Evolutionary conservation across 2,888 invertebrate species (phyloP).

Genomic region (Cistogaster globosa): DNA sequence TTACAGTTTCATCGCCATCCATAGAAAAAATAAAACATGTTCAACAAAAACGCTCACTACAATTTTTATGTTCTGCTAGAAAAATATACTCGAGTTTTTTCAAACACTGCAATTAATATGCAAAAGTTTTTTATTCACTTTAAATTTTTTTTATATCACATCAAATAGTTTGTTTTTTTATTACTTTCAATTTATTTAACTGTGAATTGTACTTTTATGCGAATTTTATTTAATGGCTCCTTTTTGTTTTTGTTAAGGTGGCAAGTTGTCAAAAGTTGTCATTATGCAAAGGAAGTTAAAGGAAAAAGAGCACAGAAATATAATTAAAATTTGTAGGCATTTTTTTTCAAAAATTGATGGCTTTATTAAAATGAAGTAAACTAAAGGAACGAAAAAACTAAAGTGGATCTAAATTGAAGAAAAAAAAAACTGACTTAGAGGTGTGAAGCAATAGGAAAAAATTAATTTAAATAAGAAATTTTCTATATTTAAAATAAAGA

Average conservation of each 20-base stretch:
- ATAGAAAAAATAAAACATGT: background rate
- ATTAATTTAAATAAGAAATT: background rate
- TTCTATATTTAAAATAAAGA: no score
- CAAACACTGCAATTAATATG: conserved; percentile 55
- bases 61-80: conserved; percentile 42
- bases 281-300: conserved; percentile 55
- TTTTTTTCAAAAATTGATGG: conserved; percentile 49
- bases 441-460: background rate
- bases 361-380: conserved; percentile 46
- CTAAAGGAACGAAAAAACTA: background rate
- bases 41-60: conserved; percentile 38
- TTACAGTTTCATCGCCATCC: conserved; percentile 9
- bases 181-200: conserved; percentile 50
- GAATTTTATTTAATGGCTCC: conserved; percentile 44
- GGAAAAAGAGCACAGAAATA: conserved; percentile 28
- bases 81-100: conserved; percentile 36
- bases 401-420: background rate
- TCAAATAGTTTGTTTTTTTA: conserved; percentile 27
- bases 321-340: conserved; percentile 25
- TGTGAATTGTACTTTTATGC: conserved; percentile 19
- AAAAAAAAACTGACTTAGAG: background rate
- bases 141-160: conserved; percentile 9
- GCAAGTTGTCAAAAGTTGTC: conserved; percentile 65
- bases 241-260: conserved; percentile 13
- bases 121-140: conserved; percentile 43